phyloP scores from a whole-genome alignment of 2,888 invertebrate genomes.

The Scaptomyza polygonia region DNA sequence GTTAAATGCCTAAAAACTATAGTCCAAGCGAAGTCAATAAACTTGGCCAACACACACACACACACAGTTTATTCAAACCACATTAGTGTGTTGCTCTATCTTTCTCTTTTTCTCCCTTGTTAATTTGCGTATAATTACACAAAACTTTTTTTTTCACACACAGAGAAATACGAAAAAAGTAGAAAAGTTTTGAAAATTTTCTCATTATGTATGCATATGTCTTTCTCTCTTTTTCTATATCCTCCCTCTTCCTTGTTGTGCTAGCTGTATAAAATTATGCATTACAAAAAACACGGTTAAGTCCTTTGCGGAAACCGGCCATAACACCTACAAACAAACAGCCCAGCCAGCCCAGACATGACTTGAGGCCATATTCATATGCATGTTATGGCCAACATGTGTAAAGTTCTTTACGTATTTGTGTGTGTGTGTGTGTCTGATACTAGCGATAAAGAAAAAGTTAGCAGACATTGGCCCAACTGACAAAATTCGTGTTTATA shows the following conservation, averaged over 20 bases:
- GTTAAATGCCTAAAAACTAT: constrained; percentile 60
- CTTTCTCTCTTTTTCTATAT: constrained; percentile 14
- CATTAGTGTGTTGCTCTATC: constrained; percentile 47
- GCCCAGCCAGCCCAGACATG: constrained; percentile 46
- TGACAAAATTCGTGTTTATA: constrained; percentile 75
- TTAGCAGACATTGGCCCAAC: constrained; percentile 61
- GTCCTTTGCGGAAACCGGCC: constrained; percentile 79
- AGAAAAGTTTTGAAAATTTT: constrained; percentile 42
- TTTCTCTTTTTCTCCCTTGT: constrained; percentile 29
- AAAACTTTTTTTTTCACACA: constrained; percentile 68
- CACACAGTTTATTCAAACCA: constrained; percentile 66
- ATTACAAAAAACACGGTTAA: constrained; percentile 79
- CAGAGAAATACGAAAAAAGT: constrained; percentile 28
- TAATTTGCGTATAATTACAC: constrained; percentile 75
- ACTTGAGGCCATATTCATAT: constrained; percentile 71
- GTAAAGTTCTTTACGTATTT: not conserved
- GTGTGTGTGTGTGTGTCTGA: constrained; percentile 33
- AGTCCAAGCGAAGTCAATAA: constrained; percentile 74
- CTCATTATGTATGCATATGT: constrained; percentile 76
- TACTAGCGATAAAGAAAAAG: constrained; percentile 77
- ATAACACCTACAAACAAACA: constrained; percentile 71
- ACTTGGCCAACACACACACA: constrained; percentile 48
- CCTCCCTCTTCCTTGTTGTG: constrained; percentile 14
- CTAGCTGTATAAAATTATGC: constrained; percentile 68
- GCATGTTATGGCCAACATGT: constrained; percentile 58